Conservation (phyloP, 2,797 vertebrate species). For the Tadarida brasiliensis region DNA sequence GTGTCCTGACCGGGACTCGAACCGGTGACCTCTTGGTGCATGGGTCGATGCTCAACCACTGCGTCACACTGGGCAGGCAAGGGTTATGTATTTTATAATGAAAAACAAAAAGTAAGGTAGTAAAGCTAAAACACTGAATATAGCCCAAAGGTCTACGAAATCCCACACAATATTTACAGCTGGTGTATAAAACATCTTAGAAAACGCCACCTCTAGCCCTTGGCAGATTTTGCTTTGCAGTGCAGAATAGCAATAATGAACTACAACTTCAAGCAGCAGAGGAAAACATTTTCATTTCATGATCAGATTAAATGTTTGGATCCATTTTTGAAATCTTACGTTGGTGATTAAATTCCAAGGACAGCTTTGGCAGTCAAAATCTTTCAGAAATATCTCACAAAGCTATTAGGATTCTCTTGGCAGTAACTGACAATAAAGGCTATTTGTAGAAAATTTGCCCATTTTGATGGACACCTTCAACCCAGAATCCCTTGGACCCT, state of each 20-base stretch:
- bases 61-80: background rate
- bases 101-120: background rate
- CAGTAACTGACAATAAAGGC: background rate
- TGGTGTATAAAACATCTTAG: constrained; percentile 30
- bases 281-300: constrained; percentile 32
- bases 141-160: background rate
- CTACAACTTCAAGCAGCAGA: background rate
- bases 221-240: constrained; percentile 9
- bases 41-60: too few relatives aligned
- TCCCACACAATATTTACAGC: constrained; percentile 28
- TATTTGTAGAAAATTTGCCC: background rate
- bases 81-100: background rate
- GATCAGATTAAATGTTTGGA: constrained; percentile 16
- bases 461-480: background rate
- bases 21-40: too few relatives aligned
- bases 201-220: background rate
- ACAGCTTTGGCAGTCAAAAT: background rate
- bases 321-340: background rate
- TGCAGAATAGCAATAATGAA: background rate
- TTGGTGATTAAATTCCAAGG: background rate
- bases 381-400: background rate
- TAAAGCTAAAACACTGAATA: background rate
- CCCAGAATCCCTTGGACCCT: too few relatives aligned
- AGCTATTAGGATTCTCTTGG: background rate
- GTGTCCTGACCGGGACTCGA: too few relatives aligned